Base-by-base conservation (phyloP, 37 sponge, comb jelly and placozoan species). In the Axinella damicornis region DNA sequence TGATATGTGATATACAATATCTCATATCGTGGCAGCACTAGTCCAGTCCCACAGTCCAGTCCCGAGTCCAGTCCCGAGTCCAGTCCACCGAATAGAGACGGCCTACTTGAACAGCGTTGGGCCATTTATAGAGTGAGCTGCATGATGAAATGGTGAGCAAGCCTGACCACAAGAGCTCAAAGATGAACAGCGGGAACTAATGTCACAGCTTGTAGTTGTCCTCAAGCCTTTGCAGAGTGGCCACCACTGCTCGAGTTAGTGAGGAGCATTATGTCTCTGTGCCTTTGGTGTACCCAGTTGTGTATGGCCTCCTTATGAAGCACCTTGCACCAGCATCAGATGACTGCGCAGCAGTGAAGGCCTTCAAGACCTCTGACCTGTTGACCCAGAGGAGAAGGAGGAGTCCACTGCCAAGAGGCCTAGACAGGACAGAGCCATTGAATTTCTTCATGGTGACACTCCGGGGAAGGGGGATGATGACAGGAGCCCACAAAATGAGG, bases 171-270 rank as follows among this genome's bases (percentile, higher is more conserved):
- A n/a, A 27, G 24, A 28, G 28, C 64, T 62, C 28, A 28, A n/a
- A 28, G 24, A n/a, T n/a, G 64, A 62, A 62, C 24, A 62, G 27
- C 11, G 64, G 64, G 5, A 28, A 27, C 27, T 62, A 11, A 28
- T 62, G 28, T 19, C 39, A 73, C 54, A 73, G 35, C 74, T 73
- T 19, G 74, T 73, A 24, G 53, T 53, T 25, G 22, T 39, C 18
- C 54, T 36, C 25, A 39, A 34, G 74, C 74, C 53, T 52, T 13
- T 73, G 24, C 52, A 73, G 54, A 20, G 64, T 28, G 11, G 64
- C 28, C 28, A 27, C 64, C 64, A 62, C 64, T 28, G 64, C 28
- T 62, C 27, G 16, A 20, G 16, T 57, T 20, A 13, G 64, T 27
- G 28, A 62, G 28, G 64, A 62, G 28, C 24, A n/a, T 28, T 13